Conservation (phyloP, 2,888 invertebrate genomes). For the Phrixothrix hirtus region DNA sequence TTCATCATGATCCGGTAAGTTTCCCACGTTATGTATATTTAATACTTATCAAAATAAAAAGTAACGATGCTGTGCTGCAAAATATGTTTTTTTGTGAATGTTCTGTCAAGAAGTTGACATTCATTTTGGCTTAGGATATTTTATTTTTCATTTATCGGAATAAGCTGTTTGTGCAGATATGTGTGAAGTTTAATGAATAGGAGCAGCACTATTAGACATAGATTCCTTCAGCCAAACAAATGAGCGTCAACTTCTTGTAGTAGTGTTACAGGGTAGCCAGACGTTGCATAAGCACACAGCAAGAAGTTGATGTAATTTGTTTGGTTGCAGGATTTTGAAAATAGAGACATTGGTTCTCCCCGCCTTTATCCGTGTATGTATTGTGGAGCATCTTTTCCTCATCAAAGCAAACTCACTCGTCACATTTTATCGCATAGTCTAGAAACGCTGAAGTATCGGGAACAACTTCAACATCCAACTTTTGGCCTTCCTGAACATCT, state of each 20-base stretch:
- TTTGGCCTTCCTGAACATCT: slow-evolving; percentile 55
- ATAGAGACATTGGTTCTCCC: slow-evolving; percentile 61
- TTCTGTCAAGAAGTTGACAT: slow-evolving; percentile 93
- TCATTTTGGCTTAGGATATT: slow-evolving; percentile 88
- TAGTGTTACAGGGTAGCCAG: slow-evolving; percentile 43
- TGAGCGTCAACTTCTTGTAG: slow-evolving; percentile 87
- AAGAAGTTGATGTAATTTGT: slow-evolving; percentile 90
- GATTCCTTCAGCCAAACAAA: slow-evolving; percentile 68
- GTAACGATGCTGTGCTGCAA: slow-evolving; percentile 20
- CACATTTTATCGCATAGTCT: slow-evolving; percentile 88
- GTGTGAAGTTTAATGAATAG: slow-evolving; percentile 29
- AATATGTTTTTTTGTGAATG: slow-evolving; percentile 28
- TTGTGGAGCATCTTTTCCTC: slow-evolving; percentile 86
- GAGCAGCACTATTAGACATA: slow-evolving; percentile 43
- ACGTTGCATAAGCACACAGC: slow-evolving; percentile 56
- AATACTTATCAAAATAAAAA: slow-evolving; percentile 41
- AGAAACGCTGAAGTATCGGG: slow-evolving; percentile 85
- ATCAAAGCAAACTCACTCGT: slow-evolving; percentile 88
- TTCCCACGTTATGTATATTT: slow-evolving; percentile 19
- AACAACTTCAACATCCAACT: slow-evolving; percentile 64
- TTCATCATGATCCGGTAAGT: slow-evolving; percentile 84
- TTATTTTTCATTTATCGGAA: slow-evolving; percentile 57
- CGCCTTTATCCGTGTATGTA: slow-evolving; percentile 82
- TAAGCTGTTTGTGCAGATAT: slow-evolving; percentile 43
- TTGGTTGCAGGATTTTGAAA: slow-evolving; percentile 91